phyloP scores from a whole-genome alignment of 1,140 invertebrate genomes.

The Ridgeia piscesae region DNA sequence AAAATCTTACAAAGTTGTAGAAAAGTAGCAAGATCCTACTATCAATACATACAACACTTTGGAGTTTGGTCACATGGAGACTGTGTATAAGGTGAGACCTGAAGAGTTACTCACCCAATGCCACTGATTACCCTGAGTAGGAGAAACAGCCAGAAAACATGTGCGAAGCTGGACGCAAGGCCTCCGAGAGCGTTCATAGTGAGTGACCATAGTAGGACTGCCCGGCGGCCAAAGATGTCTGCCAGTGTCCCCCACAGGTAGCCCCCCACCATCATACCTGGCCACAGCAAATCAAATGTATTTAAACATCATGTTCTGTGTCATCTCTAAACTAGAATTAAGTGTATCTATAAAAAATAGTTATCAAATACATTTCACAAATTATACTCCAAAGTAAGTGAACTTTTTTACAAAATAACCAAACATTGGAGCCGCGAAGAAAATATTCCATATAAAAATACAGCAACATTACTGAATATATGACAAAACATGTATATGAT shows the following conservation, averaged over 20 bases:
- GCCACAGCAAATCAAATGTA: background rate
- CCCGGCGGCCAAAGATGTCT: slow-evolving; percentile 80
- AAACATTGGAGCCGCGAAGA: too few relatives aligned
- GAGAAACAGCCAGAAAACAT: slow-evolving; percentile 83
- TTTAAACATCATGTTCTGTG: background rate
- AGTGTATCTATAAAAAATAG: slow-evolving; percentile 50
- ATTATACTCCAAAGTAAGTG: too few relatives aligned
- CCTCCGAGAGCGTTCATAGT: slow-evolving; percentile 87
- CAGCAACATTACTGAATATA: background rate
- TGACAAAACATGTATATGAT: background rate
- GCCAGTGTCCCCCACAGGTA: slow-evolving; percentile 89
- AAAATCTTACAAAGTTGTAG: too few relatives aligned
- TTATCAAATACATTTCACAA: slow-evolving; percentile 21
- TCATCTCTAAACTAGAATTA: background rate
- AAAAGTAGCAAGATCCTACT: too few relatives aligned
- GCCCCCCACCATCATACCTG: slow-evolving; percentile 91
- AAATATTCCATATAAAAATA: too few relatives aligned
- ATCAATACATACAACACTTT: too few relatives aligned
- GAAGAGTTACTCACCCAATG: slow-evolving; percentile 75
- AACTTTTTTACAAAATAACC: too few relatives aligned
- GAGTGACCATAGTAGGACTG: slow-evolving; percentile 83
- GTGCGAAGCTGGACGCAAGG: slow-evolving; percentile 82
- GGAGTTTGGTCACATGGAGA: too few relatives aligned
- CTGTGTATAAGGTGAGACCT: too few relatives aligned
- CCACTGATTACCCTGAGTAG: slow-evolving; percentile 86